These are phyloP conservation scores for Oostethus manadensis DNA, from an alignment of 2,113 vertebrate genomes.

Conservation along the genomic window DNA sequence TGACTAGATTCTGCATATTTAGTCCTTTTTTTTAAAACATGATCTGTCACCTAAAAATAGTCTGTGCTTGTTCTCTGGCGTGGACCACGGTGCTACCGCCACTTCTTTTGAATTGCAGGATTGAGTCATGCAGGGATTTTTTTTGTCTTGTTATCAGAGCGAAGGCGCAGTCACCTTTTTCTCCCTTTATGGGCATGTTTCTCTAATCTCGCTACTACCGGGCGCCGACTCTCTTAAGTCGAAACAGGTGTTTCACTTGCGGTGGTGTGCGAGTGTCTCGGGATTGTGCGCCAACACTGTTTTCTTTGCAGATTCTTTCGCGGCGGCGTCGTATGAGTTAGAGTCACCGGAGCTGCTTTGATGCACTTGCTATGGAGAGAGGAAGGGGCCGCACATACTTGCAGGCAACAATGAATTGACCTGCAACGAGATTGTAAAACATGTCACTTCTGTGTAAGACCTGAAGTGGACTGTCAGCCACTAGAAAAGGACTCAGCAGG, in stretches of 20 bases:
- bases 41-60: conserved; percentile 51
- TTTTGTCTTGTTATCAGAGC: conserved; percentile 60
- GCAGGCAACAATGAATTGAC: conserved; percentile 15
- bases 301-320: conserved; percentile 65
- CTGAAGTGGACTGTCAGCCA: too few species aligned
- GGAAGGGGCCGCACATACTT: not conserved
- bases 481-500: too few species aligned
- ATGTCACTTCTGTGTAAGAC: conserved; percentile 25
- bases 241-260: conserved; percentile 67
- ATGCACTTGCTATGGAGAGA: conserved; percentile 31
- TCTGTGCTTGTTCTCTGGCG: conserved; percentile 29
- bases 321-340: conserved; percentile 42
- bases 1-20: conserved; percentile 25
- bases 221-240: conserved; percentile 63
- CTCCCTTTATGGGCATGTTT: conserved; percentile 76
- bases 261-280: conserved; percentile 44
- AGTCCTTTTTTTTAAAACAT: conserved; percentile 11
- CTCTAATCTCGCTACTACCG: conserved; percentile 66
- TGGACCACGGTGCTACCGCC: conserved; percentile 51
- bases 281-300: conserved; percentile 38
- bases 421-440: conserved; percentile 25
- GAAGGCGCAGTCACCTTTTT: conserved; percentile 52
- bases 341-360: conserved; percentile 43
- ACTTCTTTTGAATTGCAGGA: conserved; percentile 55
- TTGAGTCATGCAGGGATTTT: conserved; percentile 8